Evolutionary conservation across 2,113 vertebrate genomes (phyloP), one percentile per base, ranked within the genome.

Genomic region (Leptobrachium ailaonicum): DNA sequence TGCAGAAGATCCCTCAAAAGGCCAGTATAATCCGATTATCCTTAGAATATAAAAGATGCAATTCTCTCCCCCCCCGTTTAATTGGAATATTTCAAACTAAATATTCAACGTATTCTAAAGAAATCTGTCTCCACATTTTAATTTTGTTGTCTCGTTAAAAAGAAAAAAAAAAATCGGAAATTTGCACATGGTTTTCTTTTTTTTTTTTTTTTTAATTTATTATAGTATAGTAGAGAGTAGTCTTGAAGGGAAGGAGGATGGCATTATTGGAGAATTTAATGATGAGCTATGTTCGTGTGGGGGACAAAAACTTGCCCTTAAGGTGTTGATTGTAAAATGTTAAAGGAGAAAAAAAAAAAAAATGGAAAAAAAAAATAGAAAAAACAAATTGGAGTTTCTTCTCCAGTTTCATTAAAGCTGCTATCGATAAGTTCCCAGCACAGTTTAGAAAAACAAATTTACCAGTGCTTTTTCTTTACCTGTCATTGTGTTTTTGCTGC

Each of bases 401-500:
- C 91, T 95, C 92, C 93, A 92, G 83, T 92, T 88, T 93, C 85
- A 92, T 89, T 92, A 94, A 92, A 91, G 96, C 96, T 98, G 96
- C 97, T 97, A 96, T 94, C 92, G 89, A 92, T 87, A 91, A 91
- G 94, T 94, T 93, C 94, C 94, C 94, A 91, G 92, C 94, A 90
- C 91, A 88, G 89, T 93, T 90, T 93, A 86, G 90, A 89, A 89
- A 44, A 74, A 60, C 56, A 63, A 63, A 75, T 8, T 84, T 90
- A 88, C 89, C 91, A 89, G 92, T 89, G 88, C 89, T 95, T 95
- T 71, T 92, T 96, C 93, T 95, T 91, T 94, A 90, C 95, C 88
- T 93, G 88, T 92, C 91, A 90, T 88, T 75, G 90, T 94, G 93
- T 96, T 95, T 32, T 95, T 98, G 96, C 96, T 99, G 96, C 97